phyloP scores from a whole-genome alignment of 2,113 vertebrate genomes.

The Ranitomeya variabilis region DNA sequence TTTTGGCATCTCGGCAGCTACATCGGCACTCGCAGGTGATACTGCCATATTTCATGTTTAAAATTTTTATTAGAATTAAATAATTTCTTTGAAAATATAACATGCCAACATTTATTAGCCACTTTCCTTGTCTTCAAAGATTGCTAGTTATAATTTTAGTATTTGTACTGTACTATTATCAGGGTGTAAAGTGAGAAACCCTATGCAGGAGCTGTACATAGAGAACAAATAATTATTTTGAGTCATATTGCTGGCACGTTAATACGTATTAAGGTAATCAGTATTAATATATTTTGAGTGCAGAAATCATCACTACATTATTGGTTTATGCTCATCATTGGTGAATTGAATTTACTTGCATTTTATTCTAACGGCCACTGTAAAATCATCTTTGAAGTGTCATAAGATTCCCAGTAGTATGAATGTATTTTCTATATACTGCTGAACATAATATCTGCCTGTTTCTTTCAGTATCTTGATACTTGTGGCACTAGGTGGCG shows the following conservation, averaged over 20 bases:
- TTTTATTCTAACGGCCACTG: not conserved
- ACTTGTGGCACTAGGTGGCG: not conserved
- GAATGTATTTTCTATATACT: not conserved
- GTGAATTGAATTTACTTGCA: not conserved
- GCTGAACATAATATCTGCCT: not conserved
- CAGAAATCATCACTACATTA: too few relatives aligned
- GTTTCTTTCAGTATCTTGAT: not conserved
- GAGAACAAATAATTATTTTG: too few relatives aligned
- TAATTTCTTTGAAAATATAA: not conserved
- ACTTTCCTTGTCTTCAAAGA: not conserved
- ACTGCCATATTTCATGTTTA: not conserved
- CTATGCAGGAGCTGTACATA: too few relatives aligned
- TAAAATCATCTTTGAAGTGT: not conserved
- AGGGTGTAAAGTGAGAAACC: too few relatives aligned
- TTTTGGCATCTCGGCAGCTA: constrained; percentile 67
- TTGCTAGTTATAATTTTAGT: not conserved
- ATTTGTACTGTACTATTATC: too few relatives aligned
- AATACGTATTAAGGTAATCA: too few relatives aligned
- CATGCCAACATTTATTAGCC: not conserved
- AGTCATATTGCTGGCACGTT: too few relatives aligned
- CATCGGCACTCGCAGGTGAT: constrained; percentile 63
- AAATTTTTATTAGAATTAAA: not conserved
- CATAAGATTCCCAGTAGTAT: not conserved
- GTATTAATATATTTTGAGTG: not conserved
- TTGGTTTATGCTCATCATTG: too few relatives aligned